These are phyloP conservation scores for Callopanchax toddi DNA, from an alignment of 2,113 vertebrate species.

Conservation along the genomic window DNA sequence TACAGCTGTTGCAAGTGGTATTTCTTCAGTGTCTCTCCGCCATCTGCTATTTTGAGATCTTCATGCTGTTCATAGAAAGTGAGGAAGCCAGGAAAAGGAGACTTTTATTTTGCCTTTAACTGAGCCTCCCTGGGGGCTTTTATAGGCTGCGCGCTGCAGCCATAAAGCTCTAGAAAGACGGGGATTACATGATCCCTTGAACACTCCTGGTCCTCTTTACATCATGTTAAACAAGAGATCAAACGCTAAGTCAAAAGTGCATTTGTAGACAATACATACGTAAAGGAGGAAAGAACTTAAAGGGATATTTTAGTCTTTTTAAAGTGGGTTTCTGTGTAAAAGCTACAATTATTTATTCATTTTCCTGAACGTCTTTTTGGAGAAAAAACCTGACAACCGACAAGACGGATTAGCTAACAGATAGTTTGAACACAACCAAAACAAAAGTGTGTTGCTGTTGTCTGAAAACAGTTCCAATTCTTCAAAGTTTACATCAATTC, in stretches of 20 bases:
- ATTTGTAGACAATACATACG: not conserved
- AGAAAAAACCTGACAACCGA: no score
- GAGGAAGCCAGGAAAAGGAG: slow-evolving; percentile 13
- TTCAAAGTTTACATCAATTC: no score
- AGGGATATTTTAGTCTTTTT: no score
- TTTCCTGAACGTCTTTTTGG: no score
- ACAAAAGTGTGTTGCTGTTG: no score
- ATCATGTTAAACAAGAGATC: slow-evolving; percentile 4
- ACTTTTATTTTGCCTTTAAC: slow-evolving; percentile 21
- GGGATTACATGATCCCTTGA: not conserved
- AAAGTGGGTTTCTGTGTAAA: no score
- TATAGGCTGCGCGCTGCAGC: slow-evolving; percentile 19
- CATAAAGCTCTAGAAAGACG: slow-evolving; percentile 8
- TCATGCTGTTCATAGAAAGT: slow-evolving; percentile 41
- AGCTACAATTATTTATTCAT: no score
- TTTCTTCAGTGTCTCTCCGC: slow-evolving; percentile 51
- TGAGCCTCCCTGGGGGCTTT: slow-evolving; percentile 18
- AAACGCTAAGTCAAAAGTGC: not conserved
- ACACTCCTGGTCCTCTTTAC: not conserved
- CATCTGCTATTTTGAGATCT: slow-evolving; percentile 59
- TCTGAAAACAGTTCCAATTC: no score
- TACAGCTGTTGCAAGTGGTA: slow-evolving; percentile 52
- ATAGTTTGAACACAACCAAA: no score
- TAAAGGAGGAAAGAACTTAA: not conserved
- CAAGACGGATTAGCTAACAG: no score